These are phyloP conservation scores for Pimephales promelas DNA, from an alignment of 2,113 vertebrate species.

Conservation along the genomic window DNA sequence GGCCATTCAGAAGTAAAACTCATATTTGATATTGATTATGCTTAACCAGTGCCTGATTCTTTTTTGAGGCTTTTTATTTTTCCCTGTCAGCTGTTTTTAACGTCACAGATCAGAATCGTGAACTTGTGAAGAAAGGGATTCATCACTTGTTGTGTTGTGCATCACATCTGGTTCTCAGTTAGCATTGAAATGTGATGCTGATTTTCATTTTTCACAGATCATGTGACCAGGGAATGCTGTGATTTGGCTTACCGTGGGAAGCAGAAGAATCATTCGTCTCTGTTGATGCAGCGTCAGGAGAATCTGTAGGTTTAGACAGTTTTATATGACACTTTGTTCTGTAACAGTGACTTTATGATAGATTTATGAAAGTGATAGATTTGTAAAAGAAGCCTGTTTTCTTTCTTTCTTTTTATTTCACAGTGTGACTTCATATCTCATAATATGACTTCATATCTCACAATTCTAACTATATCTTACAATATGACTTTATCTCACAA, in stretches of 20 bases:
- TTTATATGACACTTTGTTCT: neutral
- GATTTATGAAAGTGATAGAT: too few relatives aligned
- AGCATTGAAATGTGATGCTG: neutral
- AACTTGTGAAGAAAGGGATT: neutral
- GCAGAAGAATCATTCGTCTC: constrained; percentile 30
- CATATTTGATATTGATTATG: neutral
- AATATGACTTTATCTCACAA: too few relatives aligned
- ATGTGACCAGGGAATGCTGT: neutral
- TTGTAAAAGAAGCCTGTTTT: neutral
- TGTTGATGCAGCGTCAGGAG: neutral
- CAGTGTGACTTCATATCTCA: neutral
- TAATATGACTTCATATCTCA: neutral
- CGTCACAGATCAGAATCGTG: neutral
- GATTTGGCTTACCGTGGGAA: constrained; percentile 24
- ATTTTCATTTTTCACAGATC: too few relatives aligned
- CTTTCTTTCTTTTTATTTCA: neutral
- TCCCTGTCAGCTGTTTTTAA: neutral
- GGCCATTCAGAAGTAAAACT: neutral
- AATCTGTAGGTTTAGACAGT: neutral
- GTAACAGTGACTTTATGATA: neutral
- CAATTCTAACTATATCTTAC: neutral
- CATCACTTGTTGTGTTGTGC: neutral
- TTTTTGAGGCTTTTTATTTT: neutral
- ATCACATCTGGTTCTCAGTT: neutral
- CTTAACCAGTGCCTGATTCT: neutral